These are phyloP conservation scores for Neotoma lepida DNA, from an alignment of 2,113 vertebrate species.

Conservation along the genomic window DNA sequence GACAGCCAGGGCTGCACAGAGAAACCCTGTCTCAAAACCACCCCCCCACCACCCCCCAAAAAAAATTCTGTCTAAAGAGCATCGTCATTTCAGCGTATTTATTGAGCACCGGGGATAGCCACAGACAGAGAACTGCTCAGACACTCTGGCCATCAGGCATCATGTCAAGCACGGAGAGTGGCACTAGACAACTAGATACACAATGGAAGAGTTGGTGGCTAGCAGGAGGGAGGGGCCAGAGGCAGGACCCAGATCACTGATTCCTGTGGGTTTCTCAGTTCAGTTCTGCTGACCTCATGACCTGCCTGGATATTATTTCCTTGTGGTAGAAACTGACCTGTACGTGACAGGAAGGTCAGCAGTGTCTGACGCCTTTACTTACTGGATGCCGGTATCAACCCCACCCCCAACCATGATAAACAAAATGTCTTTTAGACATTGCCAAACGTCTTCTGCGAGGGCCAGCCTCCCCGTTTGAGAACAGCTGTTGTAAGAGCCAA, in stretches of 20 bases:
- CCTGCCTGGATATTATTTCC: background rate
- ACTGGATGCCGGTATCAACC: background rate
- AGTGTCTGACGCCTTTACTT: background rate
- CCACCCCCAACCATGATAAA: background rate
- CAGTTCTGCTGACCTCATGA: background rate
- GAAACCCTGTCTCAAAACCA: background rate
- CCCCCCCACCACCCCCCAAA: background rate
- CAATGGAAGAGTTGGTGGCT: background rate
- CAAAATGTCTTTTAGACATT: background rate
- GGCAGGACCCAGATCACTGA: background rate
- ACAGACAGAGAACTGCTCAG: background rate
- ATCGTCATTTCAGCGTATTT: background rate
- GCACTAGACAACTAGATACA: background rate
- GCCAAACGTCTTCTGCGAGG: background rate
- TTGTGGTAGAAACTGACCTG: background rate
- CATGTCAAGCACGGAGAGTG: background rate
- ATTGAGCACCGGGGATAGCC: background rate
- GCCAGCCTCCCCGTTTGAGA: background rate
- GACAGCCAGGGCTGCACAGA: background rate
- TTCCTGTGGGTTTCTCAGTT: background rate
- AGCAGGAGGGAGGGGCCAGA: background rate
- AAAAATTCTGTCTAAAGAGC: background rate
- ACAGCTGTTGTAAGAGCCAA: background rate
- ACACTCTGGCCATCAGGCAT: background rate
- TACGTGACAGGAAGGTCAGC: background rate